phyloP scores from a whole-genome alignment of 2,113 vertebrate genomes.

The Mungos mungo region DNA sequence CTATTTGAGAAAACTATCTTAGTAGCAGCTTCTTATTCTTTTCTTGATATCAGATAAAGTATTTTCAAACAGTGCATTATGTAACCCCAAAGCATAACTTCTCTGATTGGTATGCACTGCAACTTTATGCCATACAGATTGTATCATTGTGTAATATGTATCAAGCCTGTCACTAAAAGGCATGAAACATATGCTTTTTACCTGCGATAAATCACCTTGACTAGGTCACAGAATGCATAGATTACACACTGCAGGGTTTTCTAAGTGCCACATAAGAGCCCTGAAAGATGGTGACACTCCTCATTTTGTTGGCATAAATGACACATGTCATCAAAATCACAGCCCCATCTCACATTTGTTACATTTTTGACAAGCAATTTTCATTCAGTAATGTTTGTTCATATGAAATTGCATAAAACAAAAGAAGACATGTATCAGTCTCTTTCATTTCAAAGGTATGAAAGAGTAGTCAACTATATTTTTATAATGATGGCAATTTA shows the following conservation, averaged over 20 bases:
- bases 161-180: slow-evolving; percentile 56
- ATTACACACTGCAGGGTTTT: slow-evolving; percentile 40
- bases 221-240: slow-evolving; percentile 42
- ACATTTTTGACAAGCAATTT: slow-evolving; percentile 64
- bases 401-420: slow-evolving; percentile 16
- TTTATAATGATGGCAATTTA: slow-evolving; percentile 1
- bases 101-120: slow-evolving; percentile 50
- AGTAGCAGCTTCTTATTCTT: neutral
- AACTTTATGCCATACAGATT: slow-evolving; percentile 23
- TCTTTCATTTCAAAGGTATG: slow-evolving; percentile 15
- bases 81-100: slow-evolving; percentile 11
- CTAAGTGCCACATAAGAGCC: slow-evolving; percentile 21
- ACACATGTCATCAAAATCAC: slow-evolving; percentile 55
- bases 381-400: slow-evolving; percentile 43
- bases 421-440: neutral
- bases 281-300: slow-evolving; percentile 32
- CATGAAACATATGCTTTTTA: slow-evolving; percentile 42
- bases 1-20: neutral
- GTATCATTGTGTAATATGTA: slow-evolving; percentile 33
- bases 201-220: slow-evolving; percentile 43
- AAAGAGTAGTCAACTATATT: slow-evolving; percentile 1
- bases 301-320: slow-evolving; percentile 48
- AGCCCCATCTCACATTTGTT: neutral
- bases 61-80: slow-evolving; percentile 48
- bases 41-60: neutral